Evolutionary conservation across 2,113 vertebrate species (phyloP), one percentile per base, ranked within the genome.

Genomic region (Planiliza haematocheilus): DNA sequence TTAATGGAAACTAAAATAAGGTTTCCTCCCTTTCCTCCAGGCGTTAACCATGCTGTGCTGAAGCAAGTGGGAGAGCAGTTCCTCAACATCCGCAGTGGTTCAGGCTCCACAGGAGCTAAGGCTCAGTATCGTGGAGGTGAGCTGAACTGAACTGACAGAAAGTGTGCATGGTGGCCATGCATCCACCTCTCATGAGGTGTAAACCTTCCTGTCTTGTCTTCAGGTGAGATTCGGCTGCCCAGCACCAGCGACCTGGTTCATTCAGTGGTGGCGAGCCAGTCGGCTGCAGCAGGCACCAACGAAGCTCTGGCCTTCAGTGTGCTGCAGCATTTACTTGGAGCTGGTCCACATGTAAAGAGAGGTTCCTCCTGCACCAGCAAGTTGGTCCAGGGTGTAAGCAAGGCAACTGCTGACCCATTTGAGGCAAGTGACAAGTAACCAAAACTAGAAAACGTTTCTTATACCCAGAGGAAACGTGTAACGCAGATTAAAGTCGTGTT

Each of bases 1-100:
- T 20, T 7, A 49, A 8, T 38, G 10, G 6, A 10, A 43, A 12
- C 13, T 2, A 14, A 43, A 43, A 13, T 43, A 43, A 45, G 43
- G 16, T 46, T 45, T 24, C 34, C 60, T 4, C 2, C 20, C 18
- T 61, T 11, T 38, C 16, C 10, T 69, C 30, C 85, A 99, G 98
- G 98, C 77, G 93, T 99, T 58, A 94, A 95, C 71, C 98, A 99
- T 45, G 39, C 88, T 49, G 89, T 95, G 41, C 91, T 99, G 51
- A 99, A 95, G 85, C 96, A 96, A 77, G 90, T 99, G 38, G 98
- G 96, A 21, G 96, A 99, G 80, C 96, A 97, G 12, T 99, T 98
- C 78, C 93, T 99, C 2, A 99, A 99, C 82, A 95, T 99, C 86
- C 94, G 97, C 49, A 94, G 97, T 6, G 97, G 98, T 34, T 64